These are phyloP conservation scores for Elymnias hypermnestra DNA, from an alignment of 1,140 invertebrate species.

Conservation along the genomic window DNA sequence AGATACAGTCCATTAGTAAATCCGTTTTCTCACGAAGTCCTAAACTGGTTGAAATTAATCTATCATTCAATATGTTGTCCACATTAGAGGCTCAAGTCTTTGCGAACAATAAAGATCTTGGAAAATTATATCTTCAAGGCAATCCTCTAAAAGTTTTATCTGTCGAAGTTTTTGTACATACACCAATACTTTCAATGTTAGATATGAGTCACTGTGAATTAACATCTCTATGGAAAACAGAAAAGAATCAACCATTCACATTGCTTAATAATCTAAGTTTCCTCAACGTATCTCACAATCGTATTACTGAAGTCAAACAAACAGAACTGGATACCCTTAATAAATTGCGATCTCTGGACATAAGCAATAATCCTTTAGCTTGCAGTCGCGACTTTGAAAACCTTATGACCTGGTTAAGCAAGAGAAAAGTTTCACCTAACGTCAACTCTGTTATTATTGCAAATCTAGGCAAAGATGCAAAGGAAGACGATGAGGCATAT, in stretches of 20 bases:
- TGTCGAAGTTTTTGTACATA: slow-evolving; percentile 79
- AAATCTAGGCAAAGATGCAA: slow-evolving; percentile 64
- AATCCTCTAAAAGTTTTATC: slow-evolving; percentile 82
- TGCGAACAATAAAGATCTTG: slow-evolving; percentile 77
- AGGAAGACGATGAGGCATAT: slow-evolving; percentile 47
- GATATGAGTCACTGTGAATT: slow-evolving; percentile 83
- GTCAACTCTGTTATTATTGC: slow-evolving; percentile 59
- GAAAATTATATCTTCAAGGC: slow-evolving; percentile 81
- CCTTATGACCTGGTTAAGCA: slow-evolving; percentile 77
- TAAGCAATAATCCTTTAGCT: slow-evolving; percentile 79
- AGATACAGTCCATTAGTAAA: slow-evolving; percentile 71
- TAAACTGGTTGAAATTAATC: slow-evolving; percentile 80
- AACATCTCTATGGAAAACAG: slow-evolving; percentile 79
- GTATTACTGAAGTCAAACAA: slow-evolving; percentile 75
- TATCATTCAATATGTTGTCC: slow-evolving; percentile 81
- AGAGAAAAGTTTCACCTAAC: slow-evolving; percentile 67
- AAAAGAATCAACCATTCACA: slow-evolving; percentile 52
- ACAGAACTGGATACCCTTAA: slow-evolving; percentile 77
- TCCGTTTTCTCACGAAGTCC: slow-evolving; percentile 72
- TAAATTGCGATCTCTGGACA: slow-evolving; percentile 78
- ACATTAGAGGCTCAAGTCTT: slow-evolving; percentile 79
- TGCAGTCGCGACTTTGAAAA: slow-evolving; percentile 79
- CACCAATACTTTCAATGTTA: slow-evolving; percentile 58
- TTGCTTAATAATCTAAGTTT: slow-evolving; percentile 72
- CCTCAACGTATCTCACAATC: slow-evolving; percentile 78